These are phyloP conservation scores for Phanerotoma sp. DNA, from an alignment of 2,888 invertebrate genomes.

Conservation along the genomic window DNA sequence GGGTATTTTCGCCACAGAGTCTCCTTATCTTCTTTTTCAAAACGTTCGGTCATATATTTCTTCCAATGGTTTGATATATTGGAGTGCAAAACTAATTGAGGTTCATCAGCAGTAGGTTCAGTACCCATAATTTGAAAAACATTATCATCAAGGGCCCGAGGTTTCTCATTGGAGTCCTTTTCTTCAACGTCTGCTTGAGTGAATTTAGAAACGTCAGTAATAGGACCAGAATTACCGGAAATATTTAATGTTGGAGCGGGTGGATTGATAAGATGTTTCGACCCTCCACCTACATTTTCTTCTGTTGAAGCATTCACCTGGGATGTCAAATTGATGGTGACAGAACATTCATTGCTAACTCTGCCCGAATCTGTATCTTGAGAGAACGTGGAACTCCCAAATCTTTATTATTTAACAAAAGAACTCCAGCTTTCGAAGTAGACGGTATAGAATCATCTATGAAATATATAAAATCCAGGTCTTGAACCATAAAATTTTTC, in stretches of 20 bases:
- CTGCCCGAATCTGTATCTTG: neutral
- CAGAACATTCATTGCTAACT: neutral
- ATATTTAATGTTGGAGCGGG: neutral
- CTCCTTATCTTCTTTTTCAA: no score
- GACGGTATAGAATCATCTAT: conserved; percentile 1
- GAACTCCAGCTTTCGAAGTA: no score
- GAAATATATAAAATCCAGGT: neutral
- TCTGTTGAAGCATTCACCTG: neutral
- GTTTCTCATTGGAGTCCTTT: neutral
- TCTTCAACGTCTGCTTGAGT: neutral
- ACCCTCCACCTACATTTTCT: neutral
- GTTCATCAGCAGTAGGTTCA: neutral
- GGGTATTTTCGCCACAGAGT: no score
- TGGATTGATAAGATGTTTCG: neutral
- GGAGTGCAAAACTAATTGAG: no score
- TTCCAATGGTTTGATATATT: no score
- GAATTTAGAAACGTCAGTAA: neutral
- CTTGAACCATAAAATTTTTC: neutral
- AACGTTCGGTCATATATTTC: no score
- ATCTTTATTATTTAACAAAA: neutral
- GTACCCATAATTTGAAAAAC: neutral
- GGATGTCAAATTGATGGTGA: neutral
- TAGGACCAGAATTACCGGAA: neutral
- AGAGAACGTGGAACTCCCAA: neutral
- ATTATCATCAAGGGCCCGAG: neutral